Evolutionary conservation across 2,113 vertebrate species (phyloP), one percentile per base, ranked within the genome.

Genomic region (Strigops habroptila): DNA sequence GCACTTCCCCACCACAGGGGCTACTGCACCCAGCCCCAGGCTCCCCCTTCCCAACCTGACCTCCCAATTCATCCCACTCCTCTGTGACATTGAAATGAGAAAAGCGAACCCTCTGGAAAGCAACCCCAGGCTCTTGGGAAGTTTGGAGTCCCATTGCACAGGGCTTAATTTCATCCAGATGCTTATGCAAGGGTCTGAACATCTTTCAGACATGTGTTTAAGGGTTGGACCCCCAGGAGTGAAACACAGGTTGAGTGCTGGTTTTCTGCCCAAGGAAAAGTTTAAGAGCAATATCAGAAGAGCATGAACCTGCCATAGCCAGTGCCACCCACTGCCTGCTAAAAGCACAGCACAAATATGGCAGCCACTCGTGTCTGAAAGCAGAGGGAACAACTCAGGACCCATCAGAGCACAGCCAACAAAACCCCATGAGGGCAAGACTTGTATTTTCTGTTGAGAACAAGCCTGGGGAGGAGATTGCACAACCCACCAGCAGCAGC

Each of bases 201-300:
- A 5, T 1, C 73, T 43, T 4, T 1, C 4, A 63, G 59, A 30
- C 15, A 0, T 2, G 15, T 0, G 41, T 12, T 22, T 0, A 3
- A 10, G 60, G 31, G 59, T 4, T 2, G 43, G 18, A 5, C 8
- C 12, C 57, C 14, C 65, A 1, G 41, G 7, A 37, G n/a, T 0
- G 13, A 65, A 41, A 51, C 27, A 14, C n/a, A 31, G 39, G n/a
- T 28, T 53, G 23, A 28, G 39, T 8, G 25, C 35, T 3, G 0
- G 11, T 31, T 53, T 2, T 67, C 39, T 43, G 55, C 24, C 12
- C 35, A 2, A 68, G 18, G 31, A 19, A 2, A 65, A 30, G 27
- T 57, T 57, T 12, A 31, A 11, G 21, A 33, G 18, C 35, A 44
- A 4, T 48, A 14, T 0, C 53, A 12, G 37, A 33, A 49, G 37